phyloP scores from a whole-genome alignment of 2,888 invertebrate genomes.

The Parnassius apollo region DNA sequence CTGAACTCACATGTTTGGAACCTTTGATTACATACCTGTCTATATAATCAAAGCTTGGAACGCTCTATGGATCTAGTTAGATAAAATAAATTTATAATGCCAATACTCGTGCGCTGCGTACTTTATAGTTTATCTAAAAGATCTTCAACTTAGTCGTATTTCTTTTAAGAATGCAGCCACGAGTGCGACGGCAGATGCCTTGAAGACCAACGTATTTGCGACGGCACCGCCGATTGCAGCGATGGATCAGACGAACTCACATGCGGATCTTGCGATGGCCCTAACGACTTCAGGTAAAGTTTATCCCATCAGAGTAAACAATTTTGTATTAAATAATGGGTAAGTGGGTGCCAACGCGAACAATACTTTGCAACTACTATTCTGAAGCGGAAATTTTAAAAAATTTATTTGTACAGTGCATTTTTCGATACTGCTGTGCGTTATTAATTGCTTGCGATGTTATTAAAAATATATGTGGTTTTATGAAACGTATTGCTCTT shows the following conservation, averaged over 20 bases:
- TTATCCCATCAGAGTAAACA: neutral
- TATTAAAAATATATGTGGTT: neutral
- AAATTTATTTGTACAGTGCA: neutral
- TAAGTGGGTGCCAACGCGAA: constrained; percentile 3
- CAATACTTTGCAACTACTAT: neutral
- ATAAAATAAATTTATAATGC: constrained; percentile 3
- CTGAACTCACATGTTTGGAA: too few species aligned
- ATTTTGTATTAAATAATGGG: neutral
- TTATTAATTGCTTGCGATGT: constrained; percentile 10
- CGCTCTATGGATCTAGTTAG: too few species aligned
- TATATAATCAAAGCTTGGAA: too few species aligned
- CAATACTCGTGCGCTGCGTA: neutral
- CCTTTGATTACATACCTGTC: too few species aligned
- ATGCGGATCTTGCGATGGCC: constrained; percentile 57
- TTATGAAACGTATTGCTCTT: constrained; percentile 30
- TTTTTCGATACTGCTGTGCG: constrained; percentile 8
- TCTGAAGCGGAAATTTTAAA: constrained; percentile 1
- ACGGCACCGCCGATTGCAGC: constrained; percentile 79
- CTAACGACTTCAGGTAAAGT: constrained; percentile 68
- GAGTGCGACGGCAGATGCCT: constrained; percentile 82
- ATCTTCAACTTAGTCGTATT: constrained; percentile 41
- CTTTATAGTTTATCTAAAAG: constrained; percentile 13
- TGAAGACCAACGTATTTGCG: constrained; percentile 79
- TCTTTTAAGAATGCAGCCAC: constrained; percentile 62
- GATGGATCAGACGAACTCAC: constrained; percentile 81